phyloP scores from a whole-genome alignment of 2,113 vertebrate genomes.

The Platichthys flesus region DNA sequence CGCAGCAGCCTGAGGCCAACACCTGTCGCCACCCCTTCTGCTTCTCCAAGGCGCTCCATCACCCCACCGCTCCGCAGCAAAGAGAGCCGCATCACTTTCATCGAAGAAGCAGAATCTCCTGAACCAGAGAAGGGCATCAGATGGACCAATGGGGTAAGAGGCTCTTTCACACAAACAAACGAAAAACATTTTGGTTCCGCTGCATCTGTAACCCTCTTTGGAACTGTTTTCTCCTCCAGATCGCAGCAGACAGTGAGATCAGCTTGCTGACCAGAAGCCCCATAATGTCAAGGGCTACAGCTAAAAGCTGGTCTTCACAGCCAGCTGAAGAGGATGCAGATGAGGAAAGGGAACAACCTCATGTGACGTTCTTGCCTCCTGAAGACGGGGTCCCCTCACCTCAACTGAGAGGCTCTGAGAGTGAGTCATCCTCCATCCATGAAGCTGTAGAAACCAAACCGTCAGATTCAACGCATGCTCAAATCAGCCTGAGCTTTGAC shows the following conservation, averaged over 20 bases:
- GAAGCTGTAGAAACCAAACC: slow-evolving; percentile 61
- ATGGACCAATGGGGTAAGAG: slow-evolving; percentile 86
- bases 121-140: slow-evolving; percentile 61
- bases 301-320: slow-evolving; percentile 66
- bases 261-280: slow-evolving; percentile 63
- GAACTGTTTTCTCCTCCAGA: slow-evolving; percentile 58
- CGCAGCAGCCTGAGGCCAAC: slow-evolving; percentile 90
- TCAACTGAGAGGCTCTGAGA: slow-evolving; percentile 46
- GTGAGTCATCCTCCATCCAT: slow-evolving; percentile 34
- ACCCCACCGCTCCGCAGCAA: slow-evolving; percentile 88
- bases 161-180: too few relatives aligned
- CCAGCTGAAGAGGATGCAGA: slow-evolving; percentile 47
- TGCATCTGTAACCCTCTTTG: slow-evolving; percentile 10
- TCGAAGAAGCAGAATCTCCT: slow-evolving; percentile 80
- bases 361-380: slow-evolving; percentile 44
- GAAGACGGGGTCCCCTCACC: slow-evolving; percentile 52
- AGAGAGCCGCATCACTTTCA: slow-evolving; percentile 90
- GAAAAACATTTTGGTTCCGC: background rate
- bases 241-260: slow-evolving; percentile 74
- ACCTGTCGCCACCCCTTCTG: slow-evolving; percentile 88
- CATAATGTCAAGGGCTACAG: slow-evolving; percentile 49
- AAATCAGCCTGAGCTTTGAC: slow-evolving; percentile 74
- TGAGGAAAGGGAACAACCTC: slow-evolving; percentile 47
- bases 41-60: slow-evolving; percentile 88
- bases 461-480: slow-evolving; percentile 28